Conservation (phyloP, 2,888 invertebrate genomes). For the Chrysolina oricalcia region DNA sequence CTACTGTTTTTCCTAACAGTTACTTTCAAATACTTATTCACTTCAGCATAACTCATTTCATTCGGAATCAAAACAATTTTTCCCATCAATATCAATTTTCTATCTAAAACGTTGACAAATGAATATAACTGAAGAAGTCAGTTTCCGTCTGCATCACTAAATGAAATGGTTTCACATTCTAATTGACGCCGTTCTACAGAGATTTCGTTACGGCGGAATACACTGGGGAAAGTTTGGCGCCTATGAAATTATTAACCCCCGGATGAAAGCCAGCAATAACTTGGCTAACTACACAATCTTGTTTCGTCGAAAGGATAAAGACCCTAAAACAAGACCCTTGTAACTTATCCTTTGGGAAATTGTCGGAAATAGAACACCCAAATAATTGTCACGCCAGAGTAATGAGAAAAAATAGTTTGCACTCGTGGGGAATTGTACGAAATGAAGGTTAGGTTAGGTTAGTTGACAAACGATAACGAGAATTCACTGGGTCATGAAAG, state of each 20-base stretch:
- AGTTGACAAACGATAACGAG: no score
- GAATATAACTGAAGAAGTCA: background rate
- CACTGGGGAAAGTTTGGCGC: constrained; percentile 31
- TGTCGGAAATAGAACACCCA: constrained; percentile 39
- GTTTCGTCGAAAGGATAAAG: constrained; percentile 42
- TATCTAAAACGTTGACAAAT: no score
- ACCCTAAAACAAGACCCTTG: constrained; percentile 38
- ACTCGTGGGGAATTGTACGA: background rate
- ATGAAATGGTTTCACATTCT: background rate
- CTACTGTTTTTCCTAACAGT: no score
- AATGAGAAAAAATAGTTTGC: constrained; percentile 41
- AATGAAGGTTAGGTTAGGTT: background rate
- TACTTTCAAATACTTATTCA: no score
- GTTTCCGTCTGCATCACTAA: background rate
- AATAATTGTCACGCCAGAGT: constrained; percentile 40
- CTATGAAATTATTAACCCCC: constrained; percentile 28
- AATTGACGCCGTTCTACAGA: constrained; percentile 3
- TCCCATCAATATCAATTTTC: background rate
- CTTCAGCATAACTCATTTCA: no score
- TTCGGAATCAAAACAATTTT: background rate
- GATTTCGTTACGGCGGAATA: background rate
- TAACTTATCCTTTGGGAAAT: constrained; percentile 46
- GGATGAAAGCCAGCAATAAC: constrained; percentile 17
- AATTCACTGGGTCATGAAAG: no score
- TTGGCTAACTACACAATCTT: constrained; percentile 37